Evolutionary conservation across 2,888 invertebrate genomes (phyloP).

Genomic region (Hydraecia micacea): DNA sequence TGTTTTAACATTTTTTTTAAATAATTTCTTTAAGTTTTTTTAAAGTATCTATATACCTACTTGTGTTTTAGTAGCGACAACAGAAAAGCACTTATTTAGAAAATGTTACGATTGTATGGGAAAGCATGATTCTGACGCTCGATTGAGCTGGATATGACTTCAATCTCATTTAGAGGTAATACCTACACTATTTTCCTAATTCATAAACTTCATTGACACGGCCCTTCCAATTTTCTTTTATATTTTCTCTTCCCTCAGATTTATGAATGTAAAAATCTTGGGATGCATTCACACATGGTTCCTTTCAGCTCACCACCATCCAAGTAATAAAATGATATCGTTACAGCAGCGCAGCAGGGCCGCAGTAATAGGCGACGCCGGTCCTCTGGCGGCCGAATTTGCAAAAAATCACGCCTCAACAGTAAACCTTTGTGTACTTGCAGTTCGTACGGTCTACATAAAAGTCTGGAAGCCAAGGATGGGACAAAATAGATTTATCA

Average conservation of each 20-base stretch:
- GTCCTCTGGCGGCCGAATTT: conserved; percentile 80
- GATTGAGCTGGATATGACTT: neutral
- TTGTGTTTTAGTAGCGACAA: neutral
- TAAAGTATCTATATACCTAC: neutral
- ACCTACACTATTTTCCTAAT: no score
- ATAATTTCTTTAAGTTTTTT: no score
- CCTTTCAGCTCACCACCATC: conserved; percentile 61
- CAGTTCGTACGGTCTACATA: conserved; percentile 60
- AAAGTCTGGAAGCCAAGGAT: neutral
- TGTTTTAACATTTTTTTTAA: no score
- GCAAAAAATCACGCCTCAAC: conserved; percentile 81
- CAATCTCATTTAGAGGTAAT: neutral
- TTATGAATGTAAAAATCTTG: neutral
- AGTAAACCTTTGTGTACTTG: conserved; percentile 75
- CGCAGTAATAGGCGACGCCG: conserved; percentile 81
- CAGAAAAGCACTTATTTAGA: neutral
- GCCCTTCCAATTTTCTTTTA: neutral
- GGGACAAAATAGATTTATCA: neutral
- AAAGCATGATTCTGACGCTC: neutral
- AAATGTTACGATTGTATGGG: neutral
- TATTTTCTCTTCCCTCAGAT: neutral
- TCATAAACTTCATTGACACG: neutral
- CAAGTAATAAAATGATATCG: conserved; percentile 82
- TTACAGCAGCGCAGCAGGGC: conserved; percentile 78
- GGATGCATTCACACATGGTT: conserved; percentile 64